phyloP scores from a whole-genome alignment of 2,888 invertebrate genomes.

The Dynastes tityus region DNA sequence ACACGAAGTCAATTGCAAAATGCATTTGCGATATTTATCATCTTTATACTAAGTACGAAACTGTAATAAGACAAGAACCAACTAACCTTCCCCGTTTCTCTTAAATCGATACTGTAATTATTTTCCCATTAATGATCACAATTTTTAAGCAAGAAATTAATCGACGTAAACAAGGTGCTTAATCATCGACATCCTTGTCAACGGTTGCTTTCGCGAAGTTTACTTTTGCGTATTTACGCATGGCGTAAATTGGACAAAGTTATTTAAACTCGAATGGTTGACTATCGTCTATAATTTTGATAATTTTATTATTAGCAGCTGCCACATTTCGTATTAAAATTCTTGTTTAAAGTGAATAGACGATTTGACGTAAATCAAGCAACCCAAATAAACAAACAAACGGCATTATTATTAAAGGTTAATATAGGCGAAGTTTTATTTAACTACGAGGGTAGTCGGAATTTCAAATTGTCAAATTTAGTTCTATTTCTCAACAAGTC shows the following conservation, averaged over 20 bases:
- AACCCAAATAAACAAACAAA: too few relatives aligned
- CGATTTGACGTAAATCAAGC: too few relatives aligned
- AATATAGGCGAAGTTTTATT: too few relatives aligned
- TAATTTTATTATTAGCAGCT: neutral
- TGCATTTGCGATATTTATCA: neutral
- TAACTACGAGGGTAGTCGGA: too few relatives aligned
- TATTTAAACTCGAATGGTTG: neutral
- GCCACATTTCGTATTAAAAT: too few relatives aligned
- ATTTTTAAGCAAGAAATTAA: conserved; percentile 25
- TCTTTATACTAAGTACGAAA: neutral
- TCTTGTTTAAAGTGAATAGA: too few relatives aligned
- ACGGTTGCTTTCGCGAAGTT: conserved; percentile 19
- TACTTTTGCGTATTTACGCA: conserved; percentile 7
- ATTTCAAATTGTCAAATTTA: too few relatives aligned
- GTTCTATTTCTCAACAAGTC: too few relatives aligned
- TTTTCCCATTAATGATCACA: conserved; percentile 34
- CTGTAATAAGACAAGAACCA: neutral
- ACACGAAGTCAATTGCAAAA: neutral
- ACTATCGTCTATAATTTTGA: neutral
- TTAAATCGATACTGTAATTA: conserved; percentile 30
- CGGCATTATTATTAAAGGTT: too few relatives aligned
- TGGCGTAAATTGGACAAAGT: conserved; percentile 7
- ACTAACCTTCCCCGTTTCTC: neutral
- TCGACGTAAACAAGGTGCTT: conserved; percentile 28
- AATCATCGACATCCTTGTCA: conserved; percentile 29